Percentiles rank a stretch among this genome's conserved stretches.
phyloP scores from a whole-genome alignment of 2,888 invertebrate genomes.

The Tetragnatha montana region DNA sequence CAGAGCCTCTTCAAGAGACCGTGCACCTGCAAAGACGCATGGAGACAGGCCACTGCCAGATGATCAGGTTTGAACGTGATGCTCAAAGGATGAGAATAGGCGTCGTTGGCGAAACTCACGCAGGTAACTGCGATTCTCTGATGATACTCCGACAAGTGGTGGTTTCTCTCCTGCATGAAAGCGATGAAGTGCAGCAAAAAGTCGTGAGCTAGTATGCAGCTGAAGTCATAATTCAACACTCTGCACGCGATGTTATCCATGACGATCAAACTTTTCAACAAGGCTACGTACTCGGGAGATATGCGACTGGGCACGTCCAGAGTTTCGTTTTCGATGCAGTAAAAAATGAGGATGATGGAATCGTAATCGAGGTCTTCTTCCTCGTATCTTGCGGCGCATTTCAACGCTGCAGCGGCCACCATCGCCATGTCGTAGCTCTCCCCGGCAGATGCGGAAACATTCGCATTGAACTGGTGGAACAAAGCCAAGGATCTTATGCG shows the following conservation, averaged over 20 bases:
- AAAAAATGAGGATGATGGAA: not conserved
- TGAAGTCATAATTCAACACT: conserved; percentile 30
- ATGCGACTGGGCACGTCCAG: not conserved
- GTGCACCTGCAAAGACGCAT: conserved; percentile 26
- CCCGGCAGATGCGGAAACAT: too few relatives aligned
- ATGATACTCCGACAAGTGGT: not conserved
- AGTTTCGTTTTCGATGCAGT: conserved; percentile 36
- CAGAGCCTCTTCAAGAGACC: not conserved
- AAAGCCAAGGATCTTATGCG: too few relatives aligned
- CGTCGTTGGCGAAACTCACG: conserved; percentile 30
- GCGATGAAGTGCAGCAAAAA: conserved; percentile 42
- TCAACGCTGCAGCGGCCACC: not conserved
- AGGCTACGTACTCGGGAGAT: not conserved
- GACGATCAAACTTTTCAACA: conserved; percentile 25
- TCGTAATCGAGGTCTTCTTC: not conserved
- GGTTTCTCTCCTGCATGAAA: conserved; percentile 18
- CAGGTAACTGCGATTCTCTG: conserved; percentile 6
- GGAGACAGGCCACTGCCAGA: conserved; percentile 47
- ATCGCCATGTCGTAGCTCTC: not conserved
- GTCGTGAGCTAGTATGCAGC: conserved; percentile 46
- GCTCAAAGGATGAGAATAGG: conserved; percentile 20
- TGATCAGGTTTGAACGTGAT: conserved; percentile 38
- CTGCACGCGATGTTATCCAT: conserved; percentile 33
- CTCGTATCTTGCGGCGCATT: not conserved
- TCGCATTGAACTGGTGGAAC: too few relatives aligned